Percentiles rank a stretch among this genome's conserved stretches.
phyloP scores from a whole-genome alignment of 2,113 vertebrate species.

The Phycodurus eques region DNA sequence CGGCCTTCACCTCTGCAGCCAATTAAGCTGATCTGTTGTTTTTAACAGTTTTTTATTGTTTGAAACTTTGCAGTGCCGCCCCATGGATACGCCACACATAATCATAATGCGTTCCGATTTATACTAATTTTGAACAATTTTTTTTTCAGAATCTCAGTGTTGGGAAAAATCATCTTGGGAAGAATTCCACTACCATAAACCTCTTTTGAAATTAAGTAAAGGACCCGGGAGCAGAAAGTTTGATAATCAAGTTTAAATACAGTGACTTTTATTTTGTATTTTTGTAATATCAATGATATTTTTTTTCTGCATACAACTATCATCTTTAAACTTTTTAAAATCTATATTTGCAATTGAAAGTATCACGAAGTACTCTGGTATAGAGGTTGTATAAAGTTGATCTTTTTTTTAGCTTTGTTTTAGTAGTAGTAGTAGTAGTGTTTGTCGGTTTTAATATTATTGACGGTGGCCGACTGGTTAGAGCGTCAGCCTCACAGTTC shows the following conservation, averaged over 20 bases:
- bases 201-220: not conserved
- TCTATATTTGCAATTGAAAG: too few relatives aligned
- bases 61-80: conserved; percentile 49
- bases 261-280: too few relatives aligned
- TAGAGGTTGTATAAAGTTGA: too few relatives aligned
- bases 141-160: not conserved
- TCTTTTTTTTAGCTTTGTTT: too few relatives aligned
- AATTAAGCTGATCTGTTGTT: conserved; percentile 45
- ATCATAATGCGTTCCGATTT: not conserved
- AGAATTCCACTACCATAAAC: not conserved
- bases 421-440: too few relatives aligned
- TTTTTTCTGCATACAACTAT: too few relatives aligned
- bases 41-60: conserved; percentile 51
- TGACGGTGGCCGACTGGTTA: too few relatives aligned
- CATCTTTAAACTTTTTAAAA: too few relatives aligned
- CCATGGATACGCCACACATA: conserved; percentile 26
- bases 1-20: conserved; percentile 49
- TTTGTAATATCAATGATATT: too few relatives aligned
- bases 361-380: too few relatives aligned
- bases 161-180: not conserved
- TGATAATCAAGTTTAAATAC: not conserved
- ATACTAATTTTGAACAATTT: not conserved
- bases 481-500: too few relatives aligned
- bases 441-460: too few relatives aligned
- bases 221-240: not conserved